Base-by-base conservation (phyloP, 2,797 vertebrate genomes). In the Brotula barbata region DNA sequence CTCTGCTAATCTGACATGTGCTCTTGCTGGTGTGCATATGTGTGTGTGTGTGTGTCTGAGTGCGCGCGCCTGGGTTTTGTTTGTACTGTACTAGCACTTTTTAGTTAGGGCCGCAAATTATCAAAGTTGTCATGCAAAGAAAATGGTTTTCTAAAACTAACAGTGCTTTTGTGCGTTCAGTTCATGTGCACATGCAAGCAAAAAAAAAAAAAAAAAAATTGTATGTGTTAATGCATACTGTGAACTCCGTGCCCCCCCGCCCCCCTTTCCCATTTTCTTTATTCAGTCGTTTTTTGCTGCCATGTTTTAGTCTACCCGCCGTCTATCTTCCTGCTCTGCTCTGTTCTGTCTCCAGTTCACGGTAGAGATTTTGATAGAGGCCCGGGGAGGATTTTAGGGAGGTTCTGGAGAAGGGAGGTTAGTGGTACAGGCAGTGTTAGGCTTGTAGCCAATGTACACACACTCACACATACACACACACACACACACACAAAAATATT, bases 361-460 rank as follows among this genome's bases (percentile, higher is more conserved):
- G 45, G 46, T 62, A 63, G 79, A 81, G 85, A 81, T 81, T 77
- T 77, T 85, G 84, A 84, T 75, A 63, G 73, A 85, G 82, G 83
- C 85, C 84, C 76, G 64, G 82, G 87, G 86, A 87, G 85, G 83
- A 87, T 87, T 86, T 85, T 79, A 77, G 85, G 86, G 85, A 87
- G 86, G 82, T 78, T 87, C 69, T 80, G 86, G 83, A 85, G 85
- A 84, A 83, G 78, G 85, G 85, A 85, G 87, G 78, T 68, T 86
- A 73, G 83, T 90, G 88, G 88, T 90, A 89, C 87, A 83, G 86
- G 62, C 84, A 76, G 79, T 72, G 80, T 82, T 82, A 75, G 88
- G 88, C 84, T 62, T 57, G 52, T 34, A 69, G 81, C 84, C 83
- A 89, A 84, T 41, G 22, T 51, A 84, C 64, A 87, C 77, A 78